phyloP scores from a whole-genome alignment of 2,113 vertebrate genomes.

The Cinclus cinclus region DNA sequence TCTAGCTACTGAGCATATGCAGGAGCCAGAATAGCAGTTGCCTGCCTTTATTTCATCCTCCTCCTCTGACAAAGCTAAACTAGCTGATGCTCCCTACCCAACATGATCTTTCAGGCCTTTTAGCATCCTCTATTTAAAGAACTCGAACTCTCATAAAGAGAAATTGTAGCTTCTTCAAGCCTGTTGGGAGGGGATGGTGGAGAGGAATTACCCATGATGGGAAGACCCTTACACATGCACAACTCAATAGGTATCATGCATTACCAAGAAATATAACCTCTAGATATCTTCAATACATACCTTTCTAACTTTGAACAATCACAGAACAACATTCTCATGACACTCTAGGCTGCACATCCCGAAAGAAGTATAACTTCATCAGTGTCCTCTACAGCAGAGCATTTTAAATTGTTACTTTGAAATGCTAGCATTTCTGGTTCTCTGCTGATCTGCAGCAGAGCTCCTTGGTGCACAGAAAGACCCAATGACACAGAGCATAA shows the following conservation, averaged over 20 bases:
- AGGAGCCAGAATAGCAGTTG: slow-evolving; percentile 63
- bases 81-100: slow-evolving; percentile 6
- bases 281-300: not conserved
- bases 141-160: not conserved
- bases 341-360: not conserved
- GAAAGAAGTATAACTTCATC: not conserved
- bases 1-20: slow-evolving; percentile 64
- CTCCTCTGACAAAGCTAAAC: slow-evolving; percentile 49
- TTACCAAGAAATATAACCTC: not conserved
- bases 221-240: not conserved
- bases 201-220: not conserved
- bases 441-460: not conserved
- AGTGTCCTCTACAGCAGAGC: not conserved
- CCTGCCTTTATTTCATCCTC: slow-evolving; percentile 57
- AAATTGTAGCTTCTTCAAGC: not conserved
- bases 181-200: not conserved
- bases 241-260: not conserved
- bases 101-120: not conserved
- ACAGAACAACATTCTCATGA: not conserved
- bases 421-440: not conserved
- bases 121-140: not conserved
- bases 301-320: not conserved
- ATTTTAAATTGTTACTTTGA: not conserved
- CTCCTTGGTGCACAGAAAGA: not conserved
- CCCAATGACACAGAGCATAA: not conserved